Evolutionary conservation across 2,113 vertebrate genomes (phyloP).

Genomic region (Neotragus pygmaeus): DNA sequence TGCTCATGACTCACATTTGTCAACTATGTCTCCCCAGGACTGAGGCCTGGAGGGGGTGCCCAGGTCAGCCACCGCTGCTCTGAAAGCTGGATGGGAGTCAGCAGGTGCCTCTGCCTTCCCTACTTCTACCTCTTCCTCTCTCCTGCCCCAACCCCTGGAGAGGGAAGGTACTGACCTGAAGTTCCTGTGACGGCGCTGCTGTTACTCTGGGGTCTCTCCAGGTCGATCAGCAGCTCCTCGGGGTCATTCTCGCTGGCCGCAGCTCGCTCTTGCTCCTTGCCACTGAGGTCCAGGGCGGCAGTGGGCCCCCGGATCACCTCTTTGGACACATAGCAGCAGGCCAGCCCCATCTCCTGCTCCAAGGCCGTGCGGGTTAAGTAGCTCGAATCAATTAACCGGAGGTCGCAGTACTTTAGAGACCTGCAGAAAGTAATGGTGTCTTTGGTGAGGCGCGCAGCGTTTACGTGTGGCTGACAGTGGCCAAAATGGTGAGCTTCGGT

Average conservation of each 20-base stretch:
- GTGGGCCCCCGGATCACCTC: conserved; percentile 85
- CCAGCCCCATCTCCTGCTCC: conserved; percentile 96
- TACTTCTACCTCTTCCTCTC: fast-evolving
- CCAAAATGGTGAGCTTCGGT: not conserved
- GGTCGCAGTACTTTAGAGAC: conserved; percentile 96
- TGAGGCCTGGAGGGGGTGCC: not conserved
- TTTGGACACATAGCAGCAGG: conserved; percentile 92
- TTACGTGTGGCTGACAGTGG: not conserved
- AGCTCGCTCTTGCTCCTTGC: conserved; percentile 82
- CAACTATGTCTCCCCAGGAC: not conserved
- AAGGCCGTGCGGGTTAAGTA: conserved; percentile 95
- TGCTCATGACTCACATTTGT: not conserved
- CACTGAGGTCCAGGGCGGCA: conserved; percentile 83
- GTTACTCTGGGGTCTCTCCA: conserved; percentile 95
- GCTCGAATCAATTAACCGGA: conserved; percentile 97
- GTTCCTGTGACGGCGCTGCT: conserved; percentile 91
- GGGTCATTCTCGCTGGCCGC: conserved; percentile 81
- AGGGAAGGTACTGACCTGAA: conserved; percentile 84
- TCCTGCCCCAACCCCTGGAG: not conserved
- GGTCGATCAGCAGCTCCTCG: conserved; percentile 88
- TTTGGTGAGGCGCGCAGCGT: not conserved
- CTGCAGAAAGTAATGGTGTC: conserved; percentile 75
- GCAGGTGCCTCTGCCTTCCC: not conserved
- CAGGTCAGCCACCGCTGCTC: not conserved
- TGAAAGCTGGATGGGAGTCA: not conserved